These are phyloP conservation scores for Sanderia malayensis DNA, from an alignment of 30 jellyfish, hydroid and myxozoan genomes.

Conservation along the genomic window DNA sequence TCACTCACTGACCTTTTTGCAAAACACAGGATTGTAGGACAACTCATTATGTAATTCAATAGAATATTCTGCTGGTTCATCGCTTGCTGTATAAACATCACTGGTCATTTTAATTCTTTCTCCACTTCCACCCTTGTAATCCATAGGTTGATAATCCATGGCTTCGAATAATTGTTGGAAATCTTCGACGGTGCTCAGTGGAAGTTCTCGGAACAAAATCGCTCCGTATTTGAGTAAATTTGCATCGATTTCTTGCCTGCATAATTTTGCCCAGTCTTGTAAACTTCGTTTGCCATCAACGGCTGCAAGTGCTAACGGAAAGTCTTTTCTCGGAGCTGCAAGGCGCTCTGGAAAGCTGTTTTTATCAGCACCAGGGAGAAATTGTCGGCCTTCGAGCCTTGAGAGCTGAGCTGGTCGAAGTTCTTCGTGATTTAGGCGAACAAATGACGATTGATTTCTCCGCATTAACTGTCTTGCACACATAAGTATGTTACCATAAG, in stretches of 20 bases:
- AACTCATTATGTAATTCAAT: conserved; percentile 88
- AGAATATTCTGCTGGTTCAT: conserved; percentile 75
- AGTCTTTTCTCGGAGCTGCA: conserved; percentile 40
- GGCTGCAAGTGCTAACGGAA: conserved; percentile 44
- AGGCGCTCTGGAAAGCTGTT: conserved; percentile 47
- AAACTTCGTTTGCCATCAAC: conserved; percentile 36
- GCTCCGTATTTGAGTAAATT: conserved; percentile 54
- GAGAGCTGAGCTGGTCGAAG: conserved; percentile 5
- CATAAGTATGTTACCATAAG: too few relatives aligned
- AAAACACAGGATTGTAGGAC: conserved; percentile 62
- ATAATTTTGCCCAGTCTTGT: conserved; percentile 42
- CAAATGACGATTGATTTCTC: too few relatives aligned
- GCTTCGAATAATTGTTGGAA: conserved; percentile 32
- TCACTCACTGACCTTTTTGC: conserved; percentile 64
- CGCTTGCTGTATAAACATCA: conserved; percentile 75
- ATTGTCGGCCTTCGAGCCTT: conserved; percentile 42
- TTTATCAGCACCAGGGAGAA: conserved; percentile 61
- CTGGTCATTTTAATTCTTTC: conserved; percentile 42
- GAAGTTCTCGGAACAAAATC: conserved; percentile 62
- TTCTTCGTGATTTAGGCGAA: conserved; percentile 20
- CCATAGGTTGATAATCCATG: conserved; percentile 52
- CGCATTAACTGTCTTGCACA: too few relatives aligned
- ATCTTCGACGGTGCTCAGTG: conserved; percentile 46
- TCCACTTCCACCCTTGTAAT: conserved; percentile 74
- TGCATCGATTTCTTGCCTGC: conserved; percentile 52